Evolutionary conservation across 2,113 vertebrate genomes (phyloP).

Genomic region (Leptosomus discolor): DNA sequence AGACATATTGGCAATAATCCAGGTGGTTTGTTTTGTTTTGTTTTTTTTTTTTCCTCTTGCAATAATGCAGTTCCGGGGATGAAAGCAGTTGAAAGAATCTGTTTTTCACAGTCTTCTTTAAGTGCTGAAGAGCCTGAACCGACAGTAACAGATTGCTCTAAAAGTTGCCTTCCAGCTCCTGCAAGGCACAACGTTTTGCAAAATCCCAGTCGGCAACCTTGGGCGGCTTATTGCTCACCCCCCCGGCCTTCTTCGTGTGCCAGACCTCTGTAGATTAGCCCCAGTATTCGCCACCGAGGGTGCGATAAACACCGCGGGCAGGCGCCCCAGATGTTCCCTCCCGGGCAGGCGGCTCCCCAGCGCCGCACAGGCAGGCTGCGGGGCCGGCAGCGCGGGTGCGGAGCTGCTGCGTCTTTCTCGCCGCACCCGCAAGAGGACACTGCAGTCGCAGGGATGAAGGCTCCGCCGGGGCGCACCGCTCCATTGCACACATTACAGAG

Average conservation of each 20-base stretch:
- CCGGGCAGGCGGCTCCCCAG: neutral
- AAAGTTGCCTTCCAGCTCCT: neutral
- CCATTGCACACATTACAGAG: rapidly evolving
- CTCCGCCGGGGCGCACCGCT: neutral
- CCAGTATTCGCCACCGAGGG: rapidly evolving
- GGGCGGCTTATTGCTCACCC: neutral
- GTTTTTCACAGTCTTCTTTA: neutral
- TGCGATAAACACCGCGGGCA: rapidly evolving
- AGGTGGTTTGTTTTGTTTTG: neutral
- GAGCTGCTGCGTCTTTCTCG: neutral
- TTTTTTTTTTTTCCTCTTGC: neutral
- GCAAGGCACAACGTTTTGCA: neutral
- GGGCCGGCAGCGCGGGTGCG: too few species aligned
- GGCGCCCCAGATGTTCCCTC: rapidly evolving
- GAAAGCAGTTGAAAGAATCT: neutral
- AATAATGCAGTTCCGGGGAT: neutral
- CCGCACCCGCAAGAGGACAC: conserved; percentile 8
- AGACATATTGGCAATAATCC: neutral
- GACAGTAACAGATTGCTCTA: neutral
- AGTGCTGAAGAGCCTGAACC: neutral
- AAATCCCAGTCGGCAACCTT: neutral
- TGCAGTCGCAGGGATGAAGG: conserved; percentile 19
- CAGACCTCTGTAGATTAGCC: rapidly evolving
- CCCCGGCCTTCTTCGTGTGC: rapidly evolving
- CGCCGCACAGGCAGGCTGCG: too few species aligned